These are phyloP conservation scores for Dasyornis broadbenti DNA, from an alignment of 2,113 vertebrate genomes.

Conservation along the genomic window DNA sequence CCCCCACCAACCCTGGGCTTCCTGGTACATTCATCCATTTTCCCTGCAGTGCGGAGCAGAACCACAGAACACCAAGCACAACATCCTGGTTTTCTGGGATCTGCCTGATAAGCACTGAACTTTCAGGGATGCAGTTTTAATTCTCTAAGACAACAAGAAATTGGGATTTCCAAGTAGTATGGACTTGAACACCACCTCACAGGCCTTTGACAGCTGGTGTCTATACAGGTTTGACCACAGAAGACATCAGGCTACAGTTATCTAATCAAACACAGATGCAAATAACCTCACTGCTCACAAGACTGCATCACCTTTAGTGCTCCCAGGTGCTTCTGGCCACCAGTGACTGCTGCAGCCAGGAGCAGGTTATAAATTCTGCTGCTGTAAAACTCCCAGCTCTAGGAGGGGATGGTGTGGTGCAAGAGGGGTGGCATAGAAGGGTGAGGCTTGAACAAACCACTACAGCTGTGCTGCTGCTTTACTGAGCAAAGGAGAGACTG, in stretches of 20 bases:
- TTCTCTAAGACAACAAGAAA: background rate
- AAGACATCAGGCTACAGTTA: background rate
- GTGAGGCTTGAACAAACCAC: fast-evolving
- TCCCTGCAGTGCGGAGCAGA: background rate
- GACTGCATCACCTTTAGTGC: background rate
- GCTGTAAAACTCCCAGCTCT: fast-evolving
- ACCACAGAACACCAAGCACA: background rate
- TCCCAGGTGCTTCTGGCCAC: background rate
- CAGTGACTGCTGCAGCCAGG: background rate
- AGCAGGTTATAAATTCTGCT: background rate
- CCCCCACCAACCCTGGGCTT: background rate
- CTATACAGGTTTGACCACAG: background rate
- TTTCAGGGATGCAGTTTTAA: background rate
- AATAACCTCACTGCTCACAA: background rate
- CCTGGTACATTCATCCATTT: fast-evolving
- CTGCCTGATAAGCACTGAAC: fast-evolving
- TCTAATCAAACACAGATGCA: background rate
- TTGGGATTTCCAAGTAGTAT: background rate
- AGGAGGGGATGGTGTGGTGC: fast-evolving
- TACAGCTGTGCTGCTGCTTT: background rate
- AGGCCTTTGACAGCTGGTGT: background rate
- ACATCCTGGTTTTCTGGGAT: background rate
- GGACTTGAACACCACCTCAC: background rate
- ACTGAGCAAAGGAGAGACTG: fast-evolving
- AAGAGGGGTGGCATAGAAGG: fast-evolving